Base-by-base conservation (phyloP, 2,113 vertebrate species). In the Dunckerocampus dactyliophorus region DNA sequence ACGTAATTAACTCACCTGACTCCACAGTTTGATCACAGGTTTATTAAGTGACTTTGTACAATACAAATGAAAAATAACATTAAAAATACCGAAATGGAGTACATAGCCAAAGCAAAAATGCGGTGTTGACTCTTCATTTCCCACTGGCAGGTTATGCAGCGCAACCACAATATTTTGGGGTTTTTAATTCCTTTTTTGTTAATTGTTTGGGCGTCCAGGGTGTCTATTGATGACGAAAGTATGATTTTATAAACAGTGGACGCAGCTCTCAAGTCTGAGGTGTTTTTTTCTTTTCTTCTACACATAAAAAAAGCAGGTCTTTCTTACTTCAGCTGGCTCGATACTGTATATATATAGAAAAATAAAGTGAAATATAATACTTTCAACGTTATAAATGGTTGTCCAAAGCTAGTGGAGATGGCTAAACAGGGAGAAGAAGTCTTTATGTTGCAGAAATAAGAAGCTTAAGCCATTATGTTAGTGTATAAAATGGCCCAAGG, bases 41-140 rank as follows among this genome's bases (percentile, higher is more conserved):
- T 99, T 99, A 99, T 99, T 99, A 95, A 97, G 94, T 96, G 94
- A 95, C 93, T 94, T 95, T 98, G 93, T 96, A 98, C 95, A 97
- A 94, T 97, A 98, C 93, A 94, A 97, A 98, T 92, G 92, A 93
- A 95, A 90, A 90, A 89, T 88, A 89, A 89, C 88, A 88, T 86
- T 71, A 84, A 85, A 93, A 95, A 94, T 94, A 95, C 93, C 95
- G 91, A 93, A 90, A 93, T 92, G 92, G 92, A 93, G 89, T 95
- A 96, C 92, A 94, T 93, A 93, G 93, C 94, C 93, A 94, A 47
- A 93, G 39, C 19, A 48, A n/a, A 47, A 47, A 89, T 89, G 90
- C 82, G 77, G 89, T 90, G 89, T 89, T 83, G 87, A 86, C 83
- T 90, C 80, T 83, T 87, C 77, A 83, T 89, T 93, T 92, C 87